Evolutionary conservation across 2,888 invertebrate species (phyloP), one percentile per base, ranked within the genome.

Genomic region (Flexamia atlantica): DNA sequence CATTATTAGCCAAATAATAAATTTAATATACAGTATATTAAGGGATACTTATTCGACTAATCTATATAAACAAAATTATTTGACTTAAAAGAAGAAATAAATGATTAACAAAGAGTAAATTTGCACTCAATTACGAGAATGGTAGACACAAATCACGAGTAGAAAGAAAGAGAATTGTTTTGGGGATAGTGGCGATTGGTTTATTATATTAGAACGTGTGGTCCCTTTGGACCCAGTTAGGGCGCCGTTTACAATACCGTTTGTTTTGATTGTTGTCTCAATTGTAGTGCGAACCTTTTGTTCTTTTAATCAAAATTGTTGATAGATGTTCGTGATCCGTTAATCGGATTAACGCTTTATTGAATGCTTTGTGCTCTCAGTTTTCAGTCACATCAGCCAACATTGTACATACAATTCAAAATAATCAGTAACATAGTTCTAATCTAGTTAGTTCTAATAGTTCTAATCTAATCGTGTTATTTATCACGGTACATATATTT

Each of bases 191-290:
- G 70, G 40, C 70, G 70, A 70, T 70, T 70, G 70, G 70, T 70
- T 70, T 70, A 70, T 70, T 70, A 70, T 40, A 70, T 70, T 70
- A 70, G 70, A 40, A 70, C 70, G 70, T 70, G 70, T 70, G 70
- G 70, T 70, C 70, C 70, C 70, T 2, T 40, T 70, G 70, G 70
- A 40, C 36, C 70, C 70, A 40, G 70, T 70, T 70, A 70, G 36
- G 40, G n/a, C 36, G 17, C 10, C 70, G 70, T 70, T 70, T 70
- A 70, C 70, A 70, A 36, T n/a, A 70, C 36, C 36, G 64, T 70
- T 70, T 70, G 70, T 70, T 40, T 70, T 70, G 36, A 70, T 70
- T 70, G 70, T 70, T 70, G 70, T 70, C 70, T 70, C 70, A 70
- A 70, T 40, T 70, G 70, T 40, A 40, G 20, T 70, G 70, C 20